phyloP scores from a whole-genome alignment of 1,140 invertebrate genomes.

The Ericerus pela region DNA sequence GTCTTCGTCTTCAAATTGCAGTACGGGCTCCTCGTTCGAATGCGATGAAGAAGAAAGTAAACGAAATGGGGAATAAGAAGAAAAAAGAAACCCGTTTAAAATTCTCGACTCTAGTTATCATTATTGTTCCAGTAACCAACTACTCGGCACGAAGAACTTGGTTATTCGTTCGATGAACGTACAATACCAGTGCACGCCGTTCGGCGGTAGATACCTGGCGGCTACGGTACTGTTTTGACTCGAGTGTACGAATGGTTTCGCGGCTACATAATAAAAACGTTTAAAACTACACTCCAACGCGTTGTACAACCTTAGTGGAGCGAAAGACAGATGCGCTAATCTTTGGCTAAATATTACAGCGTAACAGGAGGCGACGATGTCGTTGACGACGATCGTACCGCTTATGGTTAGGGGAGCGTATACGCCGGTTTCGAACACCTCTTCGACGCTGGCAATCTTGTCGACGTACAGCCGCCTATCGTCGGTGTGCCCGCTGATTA shows the following conservation, averaged over 20 bases:
- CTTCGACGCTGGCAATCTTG: slow-evolving; percentile 43
- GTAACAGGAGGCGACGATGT: slow-evolving; percentile 85
- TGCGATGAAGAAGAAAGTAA: no score
- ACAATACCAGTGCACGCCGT: slow-evolving; percentile 78
- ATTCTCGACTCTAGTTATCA: neutral
- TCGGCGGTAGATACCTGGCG: slow-evolving; percentile 20
- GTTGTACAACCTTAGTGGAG: slow-evolving; percentile 50
- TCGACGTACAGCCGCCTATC: slow-evolving; percentile 33
- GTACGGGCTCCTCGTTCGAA: no score
- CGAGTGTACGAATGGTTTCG: slow-evolving; percentile 15
- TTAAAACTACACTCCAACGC: slow-evolving; percentile 31
- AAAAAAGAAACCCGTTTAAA: neutral
- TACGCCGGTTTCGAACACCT: slow-evolving; percentile 49
- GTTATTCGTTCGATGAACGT: slow-evolving; percentile 45
- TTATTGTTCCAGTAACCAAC: slow-evolving; percentile 13
- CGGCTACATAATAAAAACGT: slow-evolving; percentile 19
- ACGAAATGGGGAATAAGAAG: no score
- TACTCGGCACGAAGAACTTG: slow-evolving; percentile 18
- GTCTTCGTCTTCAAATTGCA: no score
- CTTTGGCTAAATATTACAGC: slow-evolving; percentile 70
- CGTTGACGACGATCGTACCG: slow-evolving; percentile 81
- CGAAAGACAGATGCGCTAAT: slow-evolving; percentile 68
- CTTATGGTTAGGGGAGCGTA: slow-evolving; percentile 76
- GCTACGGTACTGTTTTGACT: slow-evolving; percentile 15
- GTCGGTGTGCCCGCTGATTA: slow-evolving; percentile 33